Evolutionary conservation across 2,888 invertebrate genomes (phyloP).

Genomic region (Operophtera brumata): DNA sequence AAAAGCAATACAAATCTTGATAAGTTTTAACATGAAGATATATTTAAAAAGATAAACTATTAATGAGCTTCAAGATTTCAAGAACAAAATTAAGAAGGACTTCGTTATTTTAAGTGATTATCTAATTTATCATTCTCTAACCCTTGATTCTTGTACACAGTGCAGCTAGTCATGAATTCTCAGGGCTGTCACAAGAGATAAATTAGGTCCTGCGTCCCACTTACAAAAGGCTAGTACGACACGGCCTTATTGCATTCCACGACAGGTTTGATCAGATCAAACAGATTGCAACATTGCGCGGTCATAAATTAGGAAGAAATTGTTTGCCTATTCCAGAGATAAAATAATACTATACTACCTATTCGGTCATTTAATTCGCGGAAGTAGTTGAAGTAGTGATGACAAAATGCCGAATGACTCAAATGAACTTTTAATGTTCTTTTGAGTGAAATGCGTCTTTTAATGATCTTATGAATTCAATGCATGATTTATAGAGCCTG

Average conservation of each 20-base stretch:
- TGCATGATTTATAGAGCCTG: not conserved
- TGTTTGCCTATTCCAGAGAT: conserved; percentile 24
- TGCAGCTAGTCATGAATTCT: conserved; percentile 50
- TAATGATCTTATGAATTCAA: not conserved
- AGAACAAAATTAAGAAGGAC: not conserved
- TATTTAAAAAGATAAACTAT: no score
- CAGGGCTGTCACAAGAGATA: conserved; percentile 62
- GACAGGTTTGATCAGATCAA: conserved; percentile 58
- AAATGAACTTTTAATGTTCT: not conserved
- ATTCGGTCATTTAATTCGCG: not conserved
- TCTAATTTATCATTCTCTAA: conserved; percentile 61
- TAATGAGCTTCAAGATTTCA: no score
- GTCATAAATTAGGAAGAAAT: conserved; percentile 40
- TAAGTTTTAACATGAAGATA: no score
- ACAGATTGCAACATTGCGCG: conserved; percentile 50
- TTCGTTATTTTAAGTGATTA: conserved; percentile 51
- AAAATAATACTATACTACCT: no score
- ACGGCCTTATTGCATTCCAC: conserved; percentile 62
- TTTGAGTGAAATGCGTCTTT: not conserved
- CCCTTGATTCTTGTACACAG: conserved; percentile 37
- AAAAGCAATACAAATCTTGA: no score
- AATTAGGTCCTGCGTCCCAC: conserved; percentile 56
- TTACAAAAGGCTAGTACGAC: conserved; percentile 53
- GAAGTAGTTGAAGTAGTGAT: conserved; percentile 10
- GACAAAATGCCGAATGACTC: not conserved